Evolutionary conservation across 37 sponge, comb jelly and placozoan species (phyloP), one percentile per base, ranked within the genome.

Genomic region (Chondrosia reniformis): DNA sequence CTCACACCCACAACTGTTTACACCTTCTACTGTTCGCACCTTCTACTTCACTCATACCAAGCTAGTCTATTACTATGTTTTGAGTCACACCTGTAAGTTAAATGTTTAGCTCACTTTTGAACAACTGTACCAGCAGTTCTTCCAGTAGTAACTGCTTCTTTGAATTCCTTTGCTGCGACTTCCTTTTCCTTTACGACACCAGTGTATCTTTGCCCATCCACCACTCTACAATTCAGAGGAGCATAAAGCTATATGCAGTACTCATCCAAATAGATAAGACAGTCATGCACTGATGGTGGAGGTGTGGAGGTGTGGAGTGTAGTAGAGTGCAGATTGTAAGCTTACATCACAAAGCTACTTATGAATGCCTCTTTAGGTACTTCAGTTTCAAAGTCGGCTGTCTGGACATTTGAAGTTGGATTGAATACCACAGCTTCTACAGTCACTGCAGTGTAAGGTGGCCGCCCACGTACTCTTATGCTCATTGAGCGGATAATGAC

Each of bases 341-440:
- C 77, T 77, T n/a, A 77, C 77, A 77, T 77, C n/a, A 59, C 41
- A 41, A 77, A 77, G 7, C 58, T 57, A 54, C 59, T 57, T 39
- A 77, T 77, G 10, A 77, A 77, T 33, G 77, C 77, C 45, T 77
- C 40, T 28, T 57, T 36, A n/a, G 77, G 77, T 37, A 77, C 2
- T 24, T 19, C 19, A 15, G 39, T 21, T 40, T 54, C 61, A 57
- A 77, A 77, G 21, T 77, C 77, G 21, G 77, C 77, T 32, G 59
- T 57, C 40, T 77, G 77, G 32, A 77, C 77, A 57, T 58, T 58
- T 57, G 57, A 33, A 33, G 57, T 55, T 33, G 77, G 77, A 56
- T 77, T 77, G 17, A 34, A 21, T 24, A 77, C 77, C 34, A 77
- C 77, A 7, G 77, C 77, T 34, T 77, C 59, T 15, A 77, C 61